phyloP scores from a whole-genome alignment of 2,797 vertebrate species.

The Cirrhinus mrigala region DNA sequence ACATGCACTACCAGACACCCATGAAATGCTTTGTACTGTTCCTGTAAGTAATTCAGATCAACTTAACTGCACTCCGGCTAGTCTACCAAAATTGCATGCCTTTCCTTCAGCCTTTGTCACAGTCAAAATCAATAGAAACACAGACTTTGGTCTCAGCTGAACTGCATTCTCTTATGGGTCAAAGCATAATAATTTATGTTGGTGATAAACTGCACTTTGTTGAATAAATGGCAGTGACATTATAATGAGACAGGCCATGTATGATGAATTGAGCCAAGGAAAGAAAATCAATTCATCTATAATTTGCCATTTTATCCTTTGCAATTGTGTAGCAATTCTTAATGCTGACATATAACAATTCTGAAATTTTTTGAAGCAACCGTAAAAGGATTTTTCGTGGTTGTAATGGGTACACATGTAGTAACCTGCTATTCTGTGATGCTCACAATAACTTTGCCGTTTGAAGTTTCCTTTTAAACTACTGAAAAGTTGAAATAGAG shows the following conservation, averaged over 20 bases:
- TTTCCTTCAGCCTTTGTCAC: conserved; percentile 8
- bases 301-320: conserved; percentile 4
- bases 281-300: conserved; percentile 24
- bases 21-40: not conserved
- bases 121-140: conserved; percentile 19
- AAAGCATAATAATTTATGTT: conserved; percentile 14
- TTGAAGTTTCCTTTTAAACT: not conserved
- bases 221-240: conserved; percentile 14
- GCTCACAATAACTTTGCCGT: not conserved
- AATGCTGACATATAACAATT: not conserved
- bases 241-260: conserved; percentile 8
- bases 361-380: not conserved
- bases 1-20: not conserved
- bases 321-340: not conserved
- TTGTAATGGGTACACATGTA: not conserved
- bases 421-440: not conserved
- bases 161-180: not conserved
- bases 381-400: not conserved
- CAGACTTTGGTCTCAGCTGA: not conserved
- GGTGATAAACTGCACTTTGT: conserved; percentile 9
- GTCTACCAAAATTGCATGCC: conserved; percentile 15
- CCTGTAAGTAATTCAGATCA: not conserved
- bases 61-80: not conserved
- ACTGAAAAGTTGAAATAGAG: not conserved
- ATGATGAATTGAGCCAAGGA: not conserved